Percentiles rank a stretch among this genome's conserved stretches.
Evolutionary conservation across 2,888 invertebrate genomes (phyloP).

Genomic region (Abscondita cerata): DNA sequence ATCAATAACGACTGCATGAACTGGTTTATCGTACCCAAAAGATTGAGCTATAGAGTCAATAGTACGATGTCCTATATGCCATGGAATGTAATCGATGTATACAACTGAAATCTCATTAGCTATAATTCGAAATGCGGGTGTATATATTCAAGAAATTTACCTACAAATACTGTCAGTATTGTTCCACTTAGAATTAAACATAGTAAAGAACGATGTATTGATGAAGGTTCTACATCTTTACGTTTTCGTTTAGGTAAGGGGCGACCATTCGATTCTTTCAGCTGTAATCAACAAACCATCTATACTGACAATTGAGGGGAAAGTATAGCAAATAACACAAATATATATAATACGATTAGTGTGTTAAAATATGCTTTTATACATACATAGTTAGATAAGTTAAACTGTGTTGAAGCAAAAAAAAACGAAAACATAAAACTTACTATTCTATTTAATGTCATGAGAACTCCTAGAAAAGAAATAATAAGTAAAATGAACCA

Average conservation of each 20-base stretch:
- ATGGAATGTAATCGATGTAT: constrained; percentile 63
- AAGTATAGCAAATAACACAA: neutral
- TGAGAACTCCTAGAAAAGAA: constrained; percentile 36
- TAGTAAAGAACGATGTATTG: constrained; percentile 53
- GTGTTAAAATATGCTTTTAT: neutral
- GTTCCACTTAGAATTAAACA: constrained; percentile 55
- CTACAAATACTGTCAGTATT: constrained; percentile 54
- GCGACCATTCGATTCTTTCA: constrained; percentile 41
- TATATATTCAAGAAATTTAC: constrained; percentile 48
- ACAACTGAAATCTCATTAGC: constrained; percentile 57
- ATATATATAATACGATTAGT: neutral
- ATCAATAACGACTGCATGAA: constrained; percentile 89
- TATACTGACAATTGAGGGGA: no score
- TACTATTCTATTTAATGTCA: constrained; percentile 37
- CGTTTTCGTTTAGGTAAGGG: constrained; percentile 45
- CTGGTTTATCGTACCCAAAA: constrained; percentile 74
- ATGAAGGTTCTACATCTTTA: constrained; percentile 45
- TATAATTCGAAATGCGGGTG: no score
- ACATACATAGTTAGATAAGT: neutral
- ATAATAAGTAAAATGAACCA: neutral
- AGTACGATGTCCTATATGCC: constrained; percentile 62
- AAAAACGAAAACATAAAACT: constrained; percentile 26
- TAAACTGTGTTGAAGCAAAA: neutral
- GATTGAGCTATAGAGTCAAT: constrained; percentile 76
- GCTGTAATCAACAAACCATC: constrained; percentile 30